Base-by-base conservation (phyloP, 2,888 invertebrate genomes). In the Amphipoea oculea region DNA sequence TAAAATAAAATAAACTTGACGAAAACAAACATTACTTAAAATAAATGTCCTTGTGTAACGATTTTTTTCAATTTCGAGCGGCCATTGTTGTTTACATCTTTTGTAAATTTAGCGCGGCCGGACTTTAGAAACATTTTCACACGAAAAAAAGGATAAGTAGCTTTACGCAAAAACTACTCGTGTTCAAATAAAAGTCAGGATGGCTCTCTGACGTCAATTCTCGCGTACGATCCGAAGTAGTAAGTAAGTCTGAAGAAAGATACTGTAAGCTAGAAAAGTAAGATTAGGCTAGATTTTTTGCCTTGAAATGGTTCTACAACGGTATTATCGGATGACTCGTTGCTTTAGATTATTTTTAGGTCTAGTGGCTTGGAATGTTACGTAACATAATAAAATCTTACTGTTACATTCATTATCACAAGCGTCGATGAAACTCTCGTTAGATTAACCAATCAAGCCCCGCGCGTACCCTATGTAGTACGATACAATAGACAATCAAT, bases 141-240 rank as follows among this genome's bases (percentile, higher is more conserved):
- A 45, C n/a, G 3, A 42, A 63, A 48, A 81, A 73, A 40, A 36
- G 9, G 17, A 40, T 65, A 73, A 81, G 48, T 23, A 81, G 65
- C 45, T 72, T 79, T 48, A 40, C 12, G 7, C 12, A 40, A 65
- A 69, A 79, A 20, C 17, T 29, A 62, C 48, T 78, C 29, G 40
- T 57, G 29, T 48, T 12, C 45, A 57, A 66, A 66, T 67, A 78
- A 78, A 60, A 60, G 45, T 20, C 9, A 23, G 40, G 20, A 72
- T 63, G 2, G n/a, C 20, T 80, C 80, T 81, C 40, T 48, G n/a
- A 42, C 40, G 57, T 48, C 23, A 48, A 57, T 66, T 23, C 14
- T 65, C 23, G 40, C 12, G 6, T n/a, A 45, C 14, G 14, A 29
- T 48, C 4, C 9, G 0, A 42, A 79, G 17, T 54, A 29, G 29